Percentiles rank a stretch among this genome's conserved stretches.
Conservation (phyloP, 2,888 invertebrate genomes). For the Drosophila diplacantha region DNA sequence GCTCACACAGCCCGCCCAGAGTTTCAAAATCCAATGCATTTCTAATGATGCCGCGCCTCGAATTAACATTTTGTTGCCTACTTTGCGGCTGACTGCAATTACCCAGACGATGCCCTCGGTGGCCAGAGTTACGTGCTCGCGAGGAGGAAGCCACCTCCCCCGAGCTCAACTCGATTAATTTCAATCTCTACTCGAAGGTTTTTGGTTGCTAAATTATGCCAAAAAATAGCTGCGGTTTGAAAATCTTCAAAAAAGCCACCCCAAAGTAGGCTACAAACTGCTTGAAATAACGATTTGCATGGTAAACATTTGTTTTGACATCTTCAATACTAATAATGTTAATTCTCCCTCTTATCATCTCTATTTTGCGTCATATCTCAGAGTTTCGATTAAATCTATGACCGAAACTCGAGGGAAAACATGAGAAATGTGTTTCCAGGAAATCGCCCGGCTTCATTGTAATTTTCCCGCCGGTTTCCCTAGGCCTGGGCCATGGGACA, state of each 20-base stretch:
- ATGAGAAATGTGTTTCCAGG: neutral
- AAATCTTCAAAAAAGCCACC: too few species aligned
- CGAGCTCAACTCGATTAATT: neutral
- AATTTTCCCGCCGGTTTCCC: neutral
- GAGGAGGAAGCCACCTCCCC: too few species aligned
- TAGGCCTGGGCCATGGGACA: too few species aligned
- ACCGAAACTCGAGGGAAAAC: neutral
- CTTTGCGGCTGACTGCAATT: conserved; percentile 43
- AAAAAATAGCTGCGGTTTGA: too few species aligned
- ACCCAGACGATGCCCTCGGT: conserved; percentile 14
- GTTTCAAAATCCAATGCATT: conserved; percentile 55
- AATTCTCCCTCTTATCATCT: neutral
- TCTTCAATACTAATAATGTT: too few species aligned
- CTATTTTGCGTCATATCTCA: neutral
- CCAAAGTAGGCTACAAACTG: too few species aligned
- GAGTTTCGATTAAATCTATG: neutral
- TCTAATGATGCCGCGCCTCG: conserved; percentile 43
- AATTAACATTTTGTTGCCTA: conserved; percentile 50
- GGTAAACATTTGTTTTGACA: too few species aligned
- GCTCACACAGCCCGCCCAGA: conserved; percentile 17
- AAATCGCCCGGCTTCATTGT: conserved; percentile 1
- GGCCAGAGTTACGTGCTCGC: neutral
- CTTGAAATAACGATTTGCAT: too few species aligned
- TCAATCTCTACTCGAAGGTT: neutral
- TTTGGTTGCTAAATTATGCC: neutral